These are phyloP conservation scores for Cantharis rufa DNA, from an alignment of 2,888 invertebrate species.

Conservation along the genomic window DNA sequence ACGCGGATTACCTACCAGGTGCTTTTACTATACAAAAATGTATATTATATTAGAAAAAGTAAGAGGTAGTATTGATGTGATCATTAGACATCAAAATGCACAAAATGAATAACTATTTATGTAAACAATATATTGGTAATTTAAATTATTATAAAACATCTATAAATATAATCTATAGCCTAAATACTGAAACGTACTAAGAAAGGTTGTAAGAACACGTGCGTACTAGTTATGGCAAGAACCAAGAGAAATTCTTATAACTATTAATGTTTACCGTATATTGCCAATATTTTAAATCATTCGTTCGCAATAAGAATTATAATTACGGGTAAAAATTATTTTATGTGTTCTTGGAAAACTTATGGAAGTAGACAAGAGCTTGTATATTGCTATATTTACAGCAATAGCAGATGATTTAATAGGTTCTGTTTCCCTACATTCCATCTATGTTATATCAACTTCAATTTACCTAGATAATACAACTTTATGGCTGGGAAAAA, in stretches of 20 bases:
- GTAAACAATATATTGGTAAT: slow-evolving; percentile 16
- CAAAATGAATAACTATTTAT: slow-evolving; percentile 3
- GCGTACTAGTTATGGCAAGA: slow-evolving; percentile 33
- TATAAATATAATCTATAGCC: slow-evolving; percentile 22
- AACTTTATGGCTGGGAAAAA: slow-evolving; percentile 1
- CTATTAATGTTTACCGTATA: slow-evolving; percentile 28
- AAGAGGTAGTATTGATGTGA: background rate
- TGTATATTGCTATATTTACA: slow-evolving; percentile 1
- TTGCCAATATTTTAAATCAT: slow-evolving; percentile 28
- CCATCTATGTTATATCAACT: slow-evolving; percentile 6
- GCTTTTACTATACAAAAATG: background rate
- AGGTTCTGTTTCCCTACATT: slow-evolving; percentile 14
- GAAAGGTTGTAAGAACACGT: slow-evolving; percentile 35
- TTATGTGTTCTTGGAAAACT: slow-evolving; percentile 25
- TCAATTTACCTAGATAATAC: slow-evolving; percentile 9
- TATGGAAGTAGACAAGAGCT: slow-evolving; percentile 9
- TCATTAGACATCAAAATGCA: background rate
- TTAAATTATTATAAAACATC: slow-evolving; percentile 6
- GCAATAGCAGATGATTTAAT: slow-evolving; percentile 10
- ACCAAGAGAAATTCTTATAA: slow-evolving; percentile 36
- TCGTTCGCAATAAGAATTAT: slow-evolving; percentile 31
- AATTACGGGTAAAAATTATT: slow-evolving; percentile 26
- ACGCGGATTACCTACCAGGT: background rate
- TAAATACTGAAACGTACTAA: slow-evolving; percentile 29
- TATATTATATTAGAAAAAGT: background rate